Evolutionary conservation across 2,113 vertebrate species (phyloP).

Genomic region (Thinocorus orbignyianus): DNA sequence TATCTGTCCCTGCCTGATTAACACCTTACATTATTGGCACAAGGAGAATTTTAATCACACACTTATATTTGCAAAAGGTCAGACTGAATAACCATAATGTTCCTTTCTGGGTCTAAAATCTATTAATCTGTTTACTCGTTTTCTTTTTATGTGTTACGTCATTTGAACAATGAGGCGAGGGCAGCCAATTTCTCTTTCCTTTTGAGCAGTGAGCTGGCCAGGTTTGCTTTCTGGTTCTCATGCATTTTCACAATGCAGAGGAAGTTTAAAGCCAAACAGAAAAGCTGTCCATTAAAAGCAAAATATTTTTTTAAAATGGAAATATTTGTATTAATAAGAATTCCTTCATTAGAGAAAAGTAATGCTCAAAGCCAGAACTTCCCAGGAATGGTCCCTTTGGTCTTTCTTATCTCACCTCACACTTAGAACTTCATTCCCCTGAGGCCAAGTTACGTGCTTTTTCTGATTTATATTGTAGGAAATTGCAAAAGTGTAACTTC

Average conservation of each 20-base stretch:
- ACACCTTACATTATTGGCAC: background rate
- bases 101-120: slow-evolving; percentile 33
- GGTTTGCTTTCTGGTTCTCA: slow-evolving; percentile 19
- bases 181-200: slow-evolving; percentile 1
- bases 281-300: background rate
- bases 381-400: background rate
- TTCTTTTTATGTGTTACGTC: background rate
- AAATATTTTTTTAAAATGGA: background rate
- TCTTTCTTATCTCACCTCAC: slow-evolving; percentile 7
- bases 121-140: slow-evolving; percentile 23
- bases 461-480: background rate
- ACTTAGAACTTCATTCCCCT: background rate
- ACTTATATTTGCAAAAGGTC: background rate
- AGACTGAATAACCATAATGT: background rate
- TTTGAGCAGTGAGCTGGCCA: background rate
- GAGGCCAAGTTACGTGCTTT: background rate
- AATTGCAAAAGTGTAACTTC: background rate
- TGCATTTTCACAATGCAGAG: slow-evolving; percentile 32
- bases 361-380: background rate
- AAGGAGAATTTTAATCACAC: background rate
- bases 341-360: background rate
- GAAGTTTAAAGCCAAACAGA: slow-evolving; percentile 45
- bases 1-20: slow-evolving; percentile 34
- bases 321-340: slow-evolving; percentile 7
- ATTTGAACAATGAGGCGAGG: background rate